phyloP scores from a whole-genome alignment of 2,888 invertebrate genomes.

The Cephus pulcher region DNA sequence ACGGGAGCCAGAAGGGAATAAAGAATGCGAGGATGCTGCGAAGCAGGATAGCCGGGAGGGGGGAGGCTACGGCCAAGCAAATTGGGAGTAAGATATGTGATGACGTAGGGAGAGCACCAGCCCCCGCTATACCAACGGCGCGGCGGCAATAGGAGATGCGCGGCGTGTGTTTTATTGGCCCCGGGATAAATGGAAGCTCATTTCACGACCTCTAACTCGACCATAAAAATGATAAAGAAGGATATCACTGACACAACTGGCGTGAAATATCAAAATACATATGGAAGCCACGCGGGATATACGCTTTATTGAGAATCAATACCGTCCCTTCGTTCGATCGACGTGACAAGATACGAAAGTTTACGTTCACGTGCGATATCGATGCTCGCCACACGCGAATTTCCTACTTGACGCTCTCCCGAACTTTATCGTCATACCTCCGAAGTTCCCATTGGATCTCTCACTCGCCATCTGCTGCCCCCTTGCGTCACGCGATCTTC shows the following conservation, averaged over 20 bases:
- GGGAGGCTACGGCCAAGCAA: conserved; percentile 1
- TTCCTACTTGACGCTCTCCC: neutral
- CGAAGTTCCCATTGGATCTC: neutral
- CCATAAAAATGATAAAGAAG: conserved; percentile 64
- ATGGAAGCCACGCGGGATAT: conserved; percentile 41
- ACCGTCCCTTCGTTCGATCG: neutral
- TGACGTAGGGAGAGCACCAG: neutral
- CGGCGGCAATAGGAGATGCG: conserved; percentile 27
- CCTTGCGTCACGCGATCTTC: neutral
- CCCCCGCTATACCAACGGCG: neutral
- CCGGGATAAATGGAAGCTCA: conserved; percentile 57
- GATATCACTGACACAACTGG: conserved; percentile 52
- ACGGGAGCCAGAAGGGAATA: neutral
- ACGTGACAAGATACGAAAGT: neutral
- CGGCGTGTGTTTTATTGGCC: conserved; percentile 60
- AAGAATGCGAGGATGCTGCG: neutral
- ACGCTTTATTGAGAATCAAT: conserved; percentile 22
- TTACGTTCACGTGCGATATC: neutral
- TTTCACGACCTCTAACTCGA: conserved; percentile 55
- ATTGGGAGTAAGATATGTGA: conserved; percentile 21
- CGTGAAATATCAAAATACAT: conserved; percentile 53
- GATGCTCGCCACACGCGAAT: neutral
- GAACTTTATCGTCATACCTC: neutral
- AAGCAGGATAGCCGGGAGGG: neutral
- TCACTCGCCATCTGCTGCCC: neutral